Evolutionary conservation across 2,797 vertebrate species (phyloP), one percentile per base, ranked within the genome.

Genomic region (Lithobates pipiens): DNA sequence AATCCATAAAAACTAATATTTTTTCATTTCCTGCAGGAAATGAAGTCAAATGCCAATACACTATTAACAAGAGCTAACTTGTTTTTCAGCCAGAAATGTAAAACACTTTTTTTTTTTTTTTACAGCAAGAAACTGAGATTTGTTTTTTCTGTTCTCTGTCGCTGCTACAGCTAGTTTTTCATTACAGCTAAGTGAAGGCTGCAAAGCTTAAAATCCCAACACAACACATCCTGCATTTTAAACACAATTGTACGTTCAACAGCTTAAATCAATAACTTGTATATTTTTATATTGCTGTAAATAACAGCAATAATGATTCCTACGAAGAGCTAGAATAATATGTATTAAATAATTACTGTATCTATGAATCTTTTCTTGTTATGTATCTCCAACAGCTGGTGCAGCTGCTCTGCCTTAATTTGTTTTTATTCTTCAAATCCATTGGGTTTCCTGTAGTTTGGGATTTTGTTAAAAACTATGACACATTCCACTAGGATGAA

Each of bases 1-100:
- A 87, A 80, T 87, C 76, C 81, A 87, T 84, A 87, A 87, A 87
- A 87, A 87, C 86, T 79, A 75, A 83, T 87, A 83, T 87, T 87
- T 87, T 87, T 84, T 87, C 81, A 87, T 87, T 84, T 87, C 86
- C 86, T 87, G 86, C 81, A 87, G 86, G 86, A 87, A 87, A 87
- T 87, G 69, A 87, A 87, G 70, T 42, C 76, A 87, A 87, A 83
- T 87, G 77, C 86, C 81, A 87, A 87, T 87, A 84, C 71, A 80
- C 81, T 87, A 84, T 83, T 87, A 87, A 87, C 76, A 87, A 83
- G 81, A 87, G 75, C 81, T 76, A 87, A 84, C 76, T 84, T 87
- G 85, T 83, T 83, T 86, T 86, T 83, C 75, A 83, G 80, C 85
- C 85, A 87, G 86, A 80, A 86, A 86, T 82, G 74, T 82, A 77